Evolutionary conservation across 2,113 vertebrate genomes (phyloP).

Genomic region (Crocuta crocuta): DNA sequence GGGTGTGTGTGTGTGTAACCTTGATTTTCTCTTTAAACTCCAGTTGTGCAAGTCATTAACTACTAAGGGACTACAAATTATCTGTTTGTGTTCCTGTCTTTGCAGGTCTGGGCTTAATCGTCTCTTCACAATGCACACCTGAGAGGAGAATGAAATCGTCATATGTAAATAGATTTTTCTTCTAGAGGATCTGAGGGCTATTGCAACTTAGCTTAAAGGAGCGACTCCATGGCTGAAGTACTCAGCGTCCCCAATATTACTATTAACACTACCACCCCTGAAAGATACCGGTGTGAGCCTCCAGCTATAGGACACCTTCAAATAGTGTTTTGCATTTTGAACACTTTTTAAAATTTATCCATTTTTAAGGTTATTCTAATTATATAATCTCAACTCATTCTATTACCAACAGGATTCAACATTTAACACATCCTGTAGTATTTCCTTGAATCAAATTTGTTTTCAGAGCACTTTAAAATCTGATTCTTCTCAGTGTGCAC

Average conservation of each 20-base stretch:
- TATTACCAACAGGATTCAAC: conserved; percentile 57
- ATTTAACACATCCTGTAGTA: conserved; percentile 59
- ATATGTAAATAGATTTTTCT: not conserved
- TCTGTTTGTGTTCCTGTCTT: conserved; percentile 73
- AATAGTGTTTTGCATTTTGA: conserved; percentile 71
- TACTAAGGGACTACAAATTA: not conserved
- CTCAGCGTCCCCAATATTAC: not conserved
- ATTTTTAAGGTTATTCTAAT: conserved; percentile 72
- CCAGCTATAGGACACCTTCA: conserved; percentile 48
- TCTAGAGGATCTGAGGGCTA: not conserved
- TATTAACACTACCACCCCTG: conserved; percentile 30
- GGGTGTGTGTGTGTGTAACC: not conserved
- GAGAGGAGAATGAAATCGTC: conserved; percentile 48
- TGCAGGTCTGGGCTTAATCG: conserved; percentile 90
- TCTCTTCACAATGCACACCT: not conserved
- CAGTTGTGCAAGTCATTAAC: not conserved
- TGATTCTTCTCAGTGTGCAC: conserved; percentile 62
- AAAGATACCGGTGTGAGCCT: conserved; percentile 50
- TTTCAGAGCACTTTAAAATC: conserved; percentile 61
- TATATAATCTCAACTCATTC: conserved; percentile 62
- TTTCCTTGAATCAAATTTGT: conserved; percentile 78
- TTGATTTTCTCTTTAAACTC: conserved; percentile 10
- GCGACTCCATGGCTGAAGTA: not conserved
- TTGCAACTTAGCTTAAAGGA: not conserved
- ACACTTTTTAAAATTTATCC: conserved; percentile 71